Base-by-base conservation (phyloP, 2,797 vertebrate species). In the Ciconia nigra region DNA sequence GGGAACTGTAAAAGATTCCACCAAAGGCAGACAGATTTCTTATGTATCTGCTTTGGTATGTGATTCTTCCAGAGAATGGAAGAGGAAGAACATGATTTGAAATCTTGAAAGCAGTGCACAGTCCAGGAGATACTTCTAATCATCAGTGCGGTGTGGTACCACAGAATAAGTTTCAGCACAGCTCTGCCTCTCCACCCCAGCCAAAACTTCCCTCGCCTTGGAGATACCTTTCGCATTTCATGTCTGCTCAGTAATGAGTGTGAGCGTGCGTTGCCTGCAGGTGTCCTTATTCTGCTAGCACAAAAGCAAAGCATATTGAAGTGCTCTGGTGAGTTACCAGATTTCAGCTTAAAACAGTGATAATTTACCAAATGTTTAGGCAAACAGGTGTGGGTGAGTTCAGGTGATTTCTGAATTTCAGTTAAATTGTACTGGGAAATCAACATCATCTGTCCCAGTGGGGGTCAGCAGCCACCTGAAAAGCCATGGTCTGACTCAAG, bases 61-160 rank as follows among this genome's bases (percentile, higher is more conserved):
- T 10, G 69, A 62, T 86, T 93, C 7, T 86, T 86, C 15, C 62
- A 76, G 67, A 79, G 67, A 71, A 87, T 19, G 74, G 91, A 55
- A 86, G 63, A 83, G 76, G 71, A 91, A 89, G 65, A 91, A n/a
- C 37, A 39, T 57, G 17, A 49, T 65, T 82, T 84, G 42, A 90
- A 87, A 58, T 42, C 62, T 17, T 66, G 83, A 82, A 73, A 70
- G 88, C 78, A 19, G 13, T 5, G n/a, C 0, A 2, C 13, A 13
- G 44, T n/a, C 33, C 85, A 58, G 85, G 69, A 83, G 80, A 58
- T 66, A 29, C 35, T 51, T 89, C 86, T 96, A 41, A 90, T 95
- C 54, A 82, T 84, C 73, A 5, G 2, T 69, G 57, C 3, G 1
- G 26, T 35, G 49, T 39, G 73, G 69, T 31, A 26, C 39, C 25